Conservation (phyloP, 2,888 invertebrate species). For the Dastarcus helophoroides region DNA sequence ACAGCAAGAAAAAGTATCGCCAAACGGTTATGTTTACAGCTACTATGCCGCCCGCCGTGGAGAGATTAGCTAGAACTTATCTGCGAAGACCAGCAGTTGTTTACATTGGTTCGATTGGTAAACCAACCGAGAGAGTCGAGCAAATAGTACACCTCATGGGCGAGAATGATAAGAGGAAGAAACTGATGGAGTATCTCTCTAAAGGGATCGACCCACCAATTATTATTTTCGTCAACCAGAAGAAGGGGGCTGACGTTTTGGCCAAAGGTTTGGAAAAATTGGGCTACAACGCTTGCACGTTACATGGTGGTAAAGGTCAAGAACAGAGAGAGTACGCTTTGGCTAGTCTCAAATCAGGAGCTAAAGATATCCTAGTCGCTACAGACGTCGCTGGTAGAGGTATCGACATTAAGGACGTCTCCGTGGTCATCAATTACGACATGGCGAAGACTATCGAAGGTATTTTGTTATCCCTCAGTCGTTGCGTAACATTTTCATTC, state of each 20-base stretch:
- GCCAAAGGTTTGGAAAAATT: conserved; percentile 95
- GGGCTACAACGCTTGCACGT: conserved; percentile 90
- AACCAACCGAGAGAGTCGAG: conserved; percentile 95
- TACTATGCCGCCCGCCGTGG: conserved; percentile 98
- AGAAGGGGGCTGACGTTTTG: conserved; percentile 97
- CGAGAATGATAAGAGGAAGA: conserved; percentile 92
- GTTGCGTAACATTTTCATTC: too few species aligned
- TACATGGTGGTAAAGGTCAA: conserved; percentile 99
- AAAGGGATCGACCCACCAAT: conserved; percentile 92
- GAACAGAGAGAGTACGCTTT: conserved; percentile 98
- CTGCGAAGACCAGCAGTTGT: conserved; percentile 74
- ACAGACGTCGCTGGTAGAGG: conserved; percentile 99
- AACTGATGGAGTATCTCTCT: conserved; percentile 84
- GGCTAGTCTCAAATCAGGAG: conserved; percentile 88
- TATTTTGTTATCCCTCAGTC: conserved; percentile 28
- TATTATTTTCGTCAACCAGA: conserved; percentile 99
- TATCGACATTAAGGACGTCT: conserved; percentile 99
- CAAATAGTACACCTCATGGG: conserved; percentile 93
- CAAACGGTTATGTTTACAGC: conserved; percentile 99
- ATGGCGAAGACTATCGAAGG: conserved; percentile 99
- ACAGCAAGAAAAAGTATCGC: conserved; percentile 90
- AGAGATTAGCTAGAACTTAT: conserved; percentile 89
- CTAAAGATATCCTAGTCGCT: conserved; percentile 96
- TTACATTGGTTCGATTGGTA: conserved; percentile 38
- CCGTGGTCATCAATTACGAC: conserved; percentile 98